Percentiles rank a stretch among this genome's conserved stretches.
Evolutionary conservation across 2,797 vertebrate species (phyloP).

Genomic region (Clarias laeviceps): DNA sequence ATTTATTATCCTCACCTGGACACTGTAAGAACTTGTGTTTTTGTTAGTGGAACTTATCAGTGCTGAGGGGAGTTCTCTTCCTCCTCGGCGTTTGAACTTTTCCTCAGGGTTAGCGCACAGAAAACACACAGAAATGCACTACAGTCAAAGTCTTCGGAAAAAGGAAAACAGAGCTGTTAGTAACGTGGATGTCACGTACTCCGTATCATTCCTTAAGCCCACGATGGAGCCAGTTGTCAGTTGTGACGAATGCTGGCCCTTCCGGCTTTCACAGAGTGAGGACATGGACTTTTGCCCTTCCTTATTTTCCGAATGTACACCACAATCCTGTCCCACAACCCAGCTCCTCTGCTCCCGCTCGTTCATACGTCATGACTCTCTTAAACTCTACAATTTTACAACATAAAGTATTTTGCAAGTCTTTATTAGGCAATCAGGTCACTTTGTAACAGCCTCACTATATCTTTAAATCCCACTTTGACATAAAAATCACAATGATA

Average conservation of each 20-base stretch:
- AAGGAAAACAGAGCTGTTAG: constrained; percentile 35
- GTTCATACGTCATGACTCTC: constrained; percentile 55
- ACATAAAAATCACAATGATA: not conserved
- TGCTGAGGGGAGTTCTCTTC: constrained; percentile 31
- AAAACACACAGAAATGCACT: not conserved
- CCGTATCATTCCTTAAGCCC: constrained; percentile 51
- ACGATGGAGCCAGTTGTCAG: constrained; percentile 54
- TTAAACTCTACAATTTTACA: not conserved
- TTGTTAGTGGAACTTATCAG: constrained; percentile 44
- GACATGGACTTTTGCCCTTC: constrained; percentile 61
- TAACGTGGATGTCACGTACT: constrained; percentile 46
- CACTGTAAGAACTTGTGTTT: constrained; percentile 32
- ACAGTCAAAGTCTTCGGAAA: constrained; percentile 26
- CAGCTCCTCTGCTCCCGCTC: constrained; percentile 32
- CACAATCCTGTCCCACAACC: constrained; percentile 48
- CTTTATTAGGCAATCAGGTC: not conserved
- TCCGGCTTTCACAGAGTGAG: constrained; percentile 54
- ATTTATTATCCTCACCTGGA: constrained; percentile 33
- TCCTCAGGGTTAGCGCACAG: constrained; percentile 16
- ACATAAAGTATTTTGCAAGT: too few species aligned
- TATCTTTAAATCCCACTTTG: not conserved
- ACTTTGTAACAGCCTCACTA: not conserved
- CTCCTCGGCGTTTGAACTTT: constrained; percentile 33
- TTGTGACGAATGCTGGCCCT: constrained; percentile 60
- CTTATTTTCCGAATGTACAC: constrained; percentile 46